Percentiles rank a stretch among this genome's conserved stretches.
phyloP scores from a whole-genome alignment of 1,140 invertebrate genomes.

The Hycleus phaleratus region DNA sequence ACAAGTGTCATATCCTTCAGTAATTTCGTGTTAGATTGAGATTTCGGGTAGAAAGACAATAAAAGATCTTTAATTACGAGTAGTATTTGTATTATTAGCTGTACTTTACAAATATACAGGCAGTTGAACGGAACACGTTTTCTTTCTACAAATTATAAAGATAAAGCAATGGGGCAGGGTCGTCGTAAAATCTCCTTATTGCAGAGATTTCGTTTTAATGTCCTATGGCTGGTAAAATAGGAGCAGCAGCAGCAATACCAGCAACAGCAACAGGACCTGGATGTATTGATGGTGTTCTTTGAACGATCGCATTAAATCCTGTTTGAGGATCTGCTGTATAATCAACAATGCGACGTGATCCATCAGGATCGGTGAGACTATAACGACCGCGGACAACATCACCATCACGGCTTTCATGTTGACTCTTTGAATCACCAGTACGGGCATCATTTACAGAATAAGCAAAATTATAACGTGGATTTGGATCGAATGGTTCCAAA shows the following conservation, averaged over 20 bases:
- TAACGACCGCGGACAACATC: constrained; percentile 46
- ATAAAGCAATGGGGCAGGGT: constrained; percentile 4
- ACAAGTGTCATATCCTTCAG: too few relatives aligned
- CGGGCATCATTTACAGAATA: constrained; percentile 63
- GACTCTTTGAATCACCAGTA: constrained; percentile 62
- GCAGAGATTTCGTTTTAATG: constrained; percentile 6
- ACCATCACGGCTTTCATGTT: constrained; percentile 43
- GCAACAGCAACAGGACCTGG: constrained; percentile 13
- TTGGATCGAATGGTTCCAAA: constrained; percentile 56
- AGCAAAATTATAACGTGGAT: constrained; percentile 63
- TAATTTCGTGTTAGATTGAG: too few relatives aligned
- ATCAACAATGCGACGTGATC: constrained; percentile 41
- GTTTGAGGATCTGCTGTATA: constrained; percentile 45
- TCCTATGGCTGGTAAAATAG: neutral
- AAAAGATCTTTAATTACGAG: neutral
- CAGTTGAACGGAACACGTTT: constrained; percentile 10
- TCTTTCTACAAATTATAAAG: constrained; percentile 4
- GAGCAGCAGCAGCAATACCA: neutral
- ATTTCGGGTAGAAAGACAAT: too few relatives aligned
- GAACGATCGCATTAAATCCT: constrained; percentile 46
- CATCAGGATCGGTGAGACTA: constrained; percentile 44
- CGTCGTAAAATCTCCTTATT: constrained; percentile 8
- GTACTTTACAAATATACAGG: constrained; percentile 8
- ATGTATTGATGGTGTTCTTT: constrained; percentile 28
- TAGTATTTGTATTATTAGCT: constrained; percentile 11